Conservation (phyloP, 92 coral and sea anemone species). For the Actinernus sp. region DNA sequence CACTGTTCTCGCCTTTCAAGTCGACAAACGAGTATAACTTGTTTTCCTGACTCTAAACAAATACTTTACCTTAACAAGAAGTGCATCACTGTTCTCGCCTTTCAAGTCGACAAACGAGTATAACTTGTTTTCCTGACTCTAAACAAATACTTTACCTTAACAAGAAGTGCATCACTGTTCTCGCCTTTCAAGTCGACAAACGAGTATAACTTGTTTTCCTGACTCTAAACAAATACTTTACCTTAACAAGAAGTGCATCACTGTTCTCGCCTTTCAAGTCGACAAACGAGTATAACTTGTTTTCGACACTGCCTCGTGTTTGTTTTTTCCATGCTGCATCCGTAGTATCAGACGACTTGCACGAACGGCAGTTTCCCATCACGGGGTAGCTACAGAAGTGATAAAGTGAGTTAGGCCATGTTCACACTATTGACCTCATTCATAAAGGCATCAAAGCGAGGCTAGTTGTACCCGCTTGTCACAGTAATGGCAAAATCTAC, state of each 20-base stretch:
- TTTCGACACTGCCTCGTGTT: constrained; percentile 49
- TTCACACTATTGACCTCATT: too few relatives aligned
- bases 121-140: constrained; percentile 45
- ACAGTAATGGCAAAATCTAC: too few relatives aligned
- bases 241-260: constrained; percentile 47
- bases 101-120: constrained; percentile 72
- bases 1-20: constrained; percentile 47
- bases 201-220: constrained; percentile 64
- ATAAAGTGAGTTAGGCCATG: too few relatives aligned
- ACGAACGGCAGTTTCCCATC: constrained; percentile 2
- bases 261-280: constrained; percentile 65
- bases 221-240: too few relatives aligned
- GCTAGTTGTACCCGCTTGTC: too few relatives aligned
- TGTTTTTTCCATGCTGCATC: constrained; percentile 18
- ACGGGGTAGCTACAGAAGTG: too few relatives aligned
- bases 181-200: constrained; percentile 73
- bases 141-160: constrained; percentile 42
- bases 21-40: constrained; percentile 69
- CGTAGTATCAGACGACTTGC: not conserved
- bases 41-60: too few relatives aligned
- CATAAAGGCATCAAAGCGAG: too few relatives aligned
- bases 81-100: constrained; percentile 37
- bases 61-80: constrained; percentile 43
- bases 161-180: constrained; percentile 44
- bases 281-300: constrained; percentile 69